These are phyloP conservation scores for Ophiodon elongatus DNA, from an alignment of 2,113 vertebrate species.

Conservation along the genomic window DNA sequence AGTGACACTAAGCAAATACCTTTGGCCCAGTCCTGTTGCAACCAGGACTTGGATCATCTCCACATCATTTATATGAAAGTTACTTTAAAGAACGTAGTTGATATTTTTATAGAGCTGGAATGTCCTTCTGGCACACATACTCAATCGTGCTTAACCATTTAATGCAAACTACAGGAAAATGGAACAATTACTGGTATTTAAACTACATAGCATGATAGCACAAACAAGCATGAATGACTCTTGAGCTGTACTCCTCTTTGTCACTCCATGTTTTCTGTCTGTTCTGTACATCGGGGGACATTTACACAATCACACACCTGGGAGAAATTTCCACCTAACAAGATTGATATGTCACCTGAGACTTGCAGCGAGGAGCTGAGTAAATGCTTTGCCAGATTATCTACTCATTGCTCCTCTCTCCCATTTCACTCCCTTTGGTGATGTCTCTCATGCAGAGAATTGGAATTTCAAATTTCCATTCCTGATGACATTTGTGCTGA, in stretches of 20 bases:
- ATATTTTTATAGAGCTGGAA: not conserved
- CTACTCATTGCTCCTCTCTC: conserved; percentile 40
- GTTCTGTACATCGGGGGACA: conserved; percentile 17
- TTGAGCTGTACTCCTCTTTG: not conserved
- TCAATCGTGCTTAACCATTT: not conserved
- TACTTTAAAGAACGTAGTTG: not conserved
- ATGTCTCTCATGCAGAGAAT: conserved; percentile 62
- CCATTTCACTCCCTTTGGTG: conserved; percentile 53
- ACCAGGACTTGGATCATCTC: not conserved
- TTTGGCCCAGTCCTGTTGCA: not conserved
- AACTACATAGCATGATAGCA: not conserved
- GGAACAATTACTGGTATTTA: not conserved
- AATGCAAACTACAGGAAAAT: not conserved
- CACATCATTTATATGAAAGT: not conserved
- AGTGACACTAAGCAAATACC: not conserved
- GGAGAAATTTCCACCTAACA: conserved; percentile 41
- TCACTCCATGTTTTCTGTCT: conserved; percentile 26
- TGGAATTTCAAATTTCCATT: conserved; percentile 67
- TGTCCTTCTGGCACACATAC: not conserved
- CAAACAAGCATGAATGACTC: not conserved
- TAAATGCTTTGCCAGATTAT: conserved; percentile 57
- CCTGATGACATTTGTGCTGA: conserved; percentile 73
- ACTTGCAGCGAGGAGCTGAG: conserved; percentile 48
- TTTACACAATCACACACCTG: conserved; percentile 49
- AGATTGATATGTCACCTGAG: conserved; percentile 51